Percentiles rank a stretch among this genome's conserved stretches.
These are phyloP conservation scores for Leptinotarsa tumamoca DNA, from an alignment of 2,888 invertebrate genomes.

Conservation along the genomic window DNA sequence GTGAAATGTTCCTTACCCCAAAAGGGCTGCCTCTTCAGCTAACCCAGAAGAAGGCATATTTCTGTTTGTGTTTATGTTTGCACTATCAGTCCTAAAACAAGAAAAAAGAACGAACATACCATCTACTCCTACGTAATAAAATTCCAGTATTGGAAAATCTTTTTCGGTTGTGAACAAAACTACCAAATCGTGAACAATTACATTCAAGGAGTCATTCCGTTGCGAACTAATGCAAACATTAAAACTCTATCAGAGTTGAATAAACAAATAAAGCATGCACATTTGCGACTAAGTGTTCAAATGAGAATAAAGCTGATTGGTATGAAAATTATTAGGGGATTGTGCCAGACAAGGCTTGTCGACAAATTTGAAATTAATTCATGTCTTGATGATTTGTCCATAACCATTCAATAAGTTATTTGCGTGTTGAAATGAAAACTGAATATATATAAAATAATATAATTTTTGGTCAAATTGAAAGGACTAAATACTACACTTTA, in stretches of 20 bases:
- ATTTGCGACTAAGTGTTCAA: not conserved
- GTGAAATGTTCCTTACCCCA: conserved; percentile 78
- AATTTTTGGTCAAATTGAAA: no score
- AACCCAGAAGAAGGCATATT: conserved; percentile 79
- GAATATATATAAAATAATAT: no score
- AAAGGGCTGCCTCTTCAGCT: conserved; percentile 88
- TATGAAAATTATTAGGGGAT: not conserved
- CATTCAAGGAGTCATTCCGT: not conserved
- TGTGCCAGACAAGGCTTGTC: not conserved
- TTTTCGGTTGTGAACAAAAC: no score
- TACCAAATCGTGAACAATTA: not conserved
- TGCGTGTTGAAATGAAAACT: no score
- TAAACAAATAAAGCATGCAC: not conserved
- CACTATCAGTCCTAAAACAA: conserved; percentile 64
- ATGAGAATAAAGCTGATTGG: not conserved
- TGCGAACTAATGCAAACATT: not conserved
- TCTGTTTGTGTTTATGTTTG: conserved; percentile 63
- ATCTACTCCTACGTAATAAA: conserved; percentile 1
- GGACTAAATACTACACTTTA: no score
- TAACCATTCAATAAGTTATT: no score
- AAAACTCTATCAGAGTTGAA: not conserved
- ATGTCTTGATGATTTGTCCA: no score
- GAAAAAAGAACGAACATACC: conserved; percentile 43
- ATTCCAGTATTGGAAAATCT: no score
- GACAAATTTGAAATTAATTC: no score